phyloP scores from a whole-genome alignment of 2,888 invertebrate genomes.

The Cryptocephalus primarius region DNA sequence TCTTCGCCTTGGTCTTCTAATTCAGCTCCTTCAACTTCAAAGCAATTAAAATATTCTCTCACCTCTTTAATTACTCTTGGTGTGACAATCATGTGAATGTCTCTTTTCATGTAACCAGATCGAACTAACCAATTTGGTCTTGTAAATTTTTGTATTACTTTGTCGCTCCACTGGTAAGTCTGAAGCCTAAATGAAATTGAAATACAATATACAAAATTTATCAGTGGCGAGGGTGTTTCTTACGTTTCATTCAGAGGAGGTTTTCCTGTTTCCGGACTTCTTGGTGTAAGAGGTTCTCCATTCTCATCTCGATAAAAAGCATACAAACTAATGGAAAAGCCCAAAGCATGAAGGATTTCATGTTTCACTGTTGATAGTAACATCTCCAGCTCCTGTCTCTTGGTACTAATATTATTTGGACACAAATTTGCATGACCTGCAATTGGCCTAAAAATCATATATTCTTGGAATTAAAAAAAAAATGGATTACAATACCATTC shows the following conservation, averaged over 20 bases:
- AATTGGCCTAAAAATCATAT: constrained; percentile 61
- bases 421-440: constrained; percentile 99
- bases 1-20: constrained; percentile 97
- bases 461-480: neutral
- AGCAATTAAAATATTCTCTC: constrained; percentile 78
- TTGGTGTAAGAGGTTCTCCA: constrained; percentile 78
- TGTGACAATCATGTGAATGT: constrained; percentile 49
- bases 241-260: constrained; percentile 81
- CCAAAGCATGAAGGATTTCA: constrained; percentile 94
- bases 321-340: constrained; percentile 93
- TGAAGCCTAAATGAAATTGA: constrained; percentile 50
- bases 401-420: constrained; percentile 85
- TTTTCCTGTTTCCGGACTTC: constrained; percentile 75
- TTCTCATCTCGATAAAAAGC: constrained; percentile 88
- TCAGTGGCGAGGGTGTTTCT: constrained; percentile 26
- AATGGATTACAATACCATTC: neutral
- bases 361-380: constrained; percentile 94
- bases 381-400: constrained; percentile 81
- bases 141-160: constrained; percentile 68
- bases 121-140: constrained; percentile 36
- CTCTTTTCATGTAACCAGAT: constrained; percentile 31
- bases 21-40: constrained; percentile 86
- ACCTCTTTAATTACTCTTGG: constrained; percentile 84
- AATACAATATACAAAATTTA: neutral
- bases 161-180: constrained; percentile 90